phyloP scores from a whole-genome alignment of 2,888 invertebrate genomes.

The Nematopogon swammerdamellus region DNA sequence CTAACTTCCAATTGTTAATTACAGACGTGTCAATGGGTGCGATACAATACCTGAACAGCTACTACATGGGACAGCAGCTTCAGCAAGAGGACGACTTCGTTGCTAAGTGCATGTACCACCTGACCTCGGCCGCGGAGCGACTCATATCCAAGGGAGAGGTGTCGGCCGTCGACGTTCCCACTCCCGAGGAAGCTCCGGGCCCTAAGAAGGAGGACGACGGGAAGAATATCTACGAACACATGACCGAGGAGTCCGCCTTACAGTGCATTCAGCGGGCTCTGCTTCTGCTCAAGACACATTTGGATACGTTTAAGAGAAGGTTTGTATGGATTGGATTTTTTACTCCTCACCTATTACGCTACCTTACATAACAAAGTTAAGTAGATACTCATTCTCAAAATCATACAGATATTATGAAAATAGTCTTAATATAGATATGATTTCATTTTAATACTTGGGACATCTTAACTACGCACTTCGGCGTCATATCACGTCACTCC shows the following conservation, averaged over 20 bases:
- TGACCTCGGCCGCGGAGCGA: conserved; percentile 79
- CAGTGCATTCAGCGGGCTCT: conserved; percentile 89
- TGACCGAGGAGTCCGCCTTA: conserved; percentile 74
- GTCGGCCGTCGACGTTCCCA: not conserved
- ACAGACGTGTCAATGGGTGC: conserved; percentile 90
- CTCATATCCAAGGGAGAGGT: conserved; percentile 27
- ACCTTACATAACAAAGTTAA: no score
- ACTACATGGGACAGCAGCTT: conserved; percentile 89
- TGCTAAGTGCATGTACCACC: conserved; percentile 88
- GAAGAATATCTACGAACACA: conserved; percentile 44
- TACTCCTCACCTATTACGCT: no score
- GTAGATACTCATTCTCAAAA: no score
- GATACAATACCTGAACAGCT: conserved; percentile 90
- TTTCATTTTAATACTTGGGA: no score
- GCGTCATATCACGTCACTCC: no score
- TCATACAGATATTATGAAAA: no score
- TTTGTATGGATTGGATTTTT: conserved; percentile 15
- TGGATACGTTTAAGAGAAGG: conserved; percentile 86
- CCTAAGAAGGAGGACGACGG: conserved; percentile 33
- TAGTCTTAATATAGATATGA: no score
- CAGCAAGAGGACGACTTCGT: conserved; percentile 93
- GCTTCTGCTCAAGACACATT: conserved; percentile 83
- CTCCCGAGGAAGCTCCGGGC: conserved; percentile 16
- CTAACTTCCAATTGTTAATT: no score
- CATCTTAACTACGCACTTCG: no score